phyloP scores from a whole-genome alignment of 2,797 vertebrate species.

The Staurois parvus region DNA sequence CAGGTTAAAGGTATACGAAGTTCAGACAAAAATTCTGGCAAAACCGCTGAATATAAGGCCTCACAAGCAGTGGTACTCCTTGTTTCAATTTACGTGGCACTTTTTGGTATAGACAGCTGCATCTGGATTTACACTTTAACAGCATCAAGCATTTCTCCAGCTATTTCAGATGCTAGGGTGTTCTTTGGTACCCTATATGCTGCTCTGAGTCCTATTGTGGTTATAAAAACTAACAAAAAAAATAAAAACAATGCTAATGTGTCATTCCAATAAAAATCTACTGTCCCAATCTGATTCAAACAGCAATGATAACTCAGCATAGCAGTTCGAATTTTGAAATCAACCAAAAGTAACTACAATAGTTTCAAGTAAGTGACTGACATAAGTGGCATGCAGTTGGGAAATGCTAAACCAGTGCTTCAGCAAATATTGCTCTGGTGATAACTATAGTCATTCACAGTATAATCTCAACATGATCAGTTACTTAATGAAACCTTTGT shows the following conservation, averaged over 20 bases:
- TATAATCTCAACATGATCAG: too few relatives aligned
- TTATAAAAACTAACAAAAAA: conserved; percentile 59
- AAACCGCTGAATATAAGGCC: conserved; percentile 51
- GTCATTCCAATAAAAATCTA: background rate
- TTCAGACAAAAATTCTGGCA: conserved; percentile 40
- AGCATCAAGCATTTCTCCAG: conserved; percentile 41
- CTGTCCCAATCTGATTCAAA: background rate
- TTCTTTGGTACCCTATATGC: conserved; percentile 58
- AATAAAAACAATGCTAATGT: conserved; percentile 21
- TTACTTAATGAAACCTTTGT: too few relatives aligned
- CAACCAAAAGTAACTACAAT: too few relatives aligned
- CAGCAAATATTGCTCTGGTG: too few relatives aligned
- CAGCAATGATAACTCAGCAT: background rate
- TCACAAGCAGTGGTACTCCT: conserved; percentile 41
- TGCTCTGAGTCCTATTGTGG: conserved; percentile 56
- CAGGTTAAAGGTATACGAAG: conserved; percentile 50
- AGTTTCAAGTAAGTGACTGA: too few relatives aligned
- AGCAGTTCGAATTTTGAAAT: background rate
- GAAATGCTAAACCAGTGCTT: background rate
- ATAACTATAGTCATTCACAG: too few relatives aligned
- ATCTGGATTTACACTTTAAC: conserved; percentile 57
- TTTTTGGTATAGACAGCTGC: conserved; percentile 53
- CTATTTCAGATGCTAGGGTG: conserved; percentile 54
- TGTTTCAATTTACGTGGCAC: conserved; percentile 48
- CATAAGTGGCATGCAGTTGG: too few relatives aligned